Evolutionary conservation across 2,888 invertebrate genomes (phyloP).

Genomic region (Phragmatobia fuliginosa): DNA sequence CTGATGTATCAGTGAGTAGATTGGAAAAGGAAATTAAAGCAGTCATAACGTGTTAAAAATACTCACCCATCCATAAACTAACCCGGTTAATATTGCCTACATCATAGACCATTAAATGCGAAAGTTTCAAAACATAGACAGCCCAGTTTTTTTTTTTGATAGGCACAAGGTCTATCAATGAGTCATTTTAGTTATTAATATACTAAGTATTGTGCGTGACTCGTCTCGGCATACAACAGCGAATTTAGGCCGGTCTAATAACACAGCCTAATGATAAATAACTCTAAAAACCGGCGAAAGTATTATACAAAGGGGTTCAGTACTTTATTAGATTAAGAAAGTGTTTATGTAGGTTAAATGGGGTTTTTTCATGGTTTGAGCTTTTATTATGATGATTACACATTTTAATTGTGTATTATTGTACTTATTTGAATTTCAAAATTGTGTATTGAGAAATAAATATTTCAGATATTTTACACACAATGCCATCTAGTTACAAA

Average conservation of each 20-base stretch:
- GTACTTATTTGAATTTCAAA: no score
- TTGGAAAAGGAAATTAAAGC: no score
- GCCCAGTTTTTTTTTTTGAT: slow-evolving; percentile 3
- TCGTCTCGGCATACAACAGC: slow-evolving; percentile 1
- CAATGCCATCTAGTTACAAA: no score
- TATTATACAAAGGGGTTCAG: slow-evolving; percentile 29
- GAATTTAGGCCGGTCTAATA: slow-evolving; percentile 30
- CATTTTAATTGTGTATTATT: background rate
- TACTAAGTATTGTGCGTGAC: slow-evolving; percentile 16
- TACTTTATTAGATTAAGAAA: slow-evolving; percentile 24
- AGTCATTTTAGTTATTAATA: slow-evolving; percentile 13
- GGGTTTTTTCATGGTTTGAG: background rate
- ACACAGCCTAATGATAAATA: slow-evolving; percentile 31
- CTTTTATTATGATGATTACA: slow-evolving; percentile 2
- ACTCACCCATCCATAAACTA: background rate
- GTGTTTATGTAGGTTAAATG: background rate
- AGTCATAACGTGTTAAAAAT: background rate
- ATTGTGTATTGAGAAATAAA: no score
- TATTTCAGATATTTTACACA: no score
- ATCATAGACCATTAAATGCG: background rate
- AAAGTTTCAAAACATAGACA: slow-evolving; percentile 8
- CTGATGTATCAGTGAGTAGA: no score
- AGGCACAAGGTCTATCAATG: slow-evolving; percentile 6
- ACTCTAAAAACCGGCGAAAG: slow-evolving; percentile 34
- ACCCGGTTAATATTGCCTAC: background rate